Percentiles rank a stretch among this genome's conserved stretches.
Evolutionary conservation across 1,140 invertebrate genomes (phyloP).

Genomic region (Mya arenaria): DNA sequence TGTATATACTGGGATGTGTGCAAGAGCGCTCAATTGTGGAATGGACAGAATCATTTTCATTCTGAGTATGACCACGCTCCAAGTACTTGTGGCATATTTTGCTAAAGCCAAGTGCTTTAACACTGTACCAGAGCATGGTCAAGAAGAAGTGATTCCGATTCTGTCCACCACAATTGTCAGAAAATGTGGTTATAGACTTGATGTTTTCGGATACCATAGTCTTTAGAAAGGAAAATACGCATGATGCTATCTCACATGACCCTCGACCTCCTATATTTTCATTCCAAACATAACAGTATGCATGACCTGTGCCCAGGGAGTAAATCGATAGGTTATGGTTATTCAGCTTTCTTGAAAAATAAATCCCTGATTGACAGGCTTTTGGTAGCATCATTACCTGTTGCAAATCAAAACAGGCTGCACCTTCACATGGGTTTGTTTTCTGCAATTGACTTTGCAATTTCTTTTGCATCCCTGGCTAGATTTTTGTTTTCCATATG

Average conservation of each 20-base stretch:
- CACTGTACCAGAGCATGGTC: slow-evolving; percentile 12
- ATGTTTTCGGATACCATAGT: background rate
- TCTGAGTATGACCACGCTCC: slow-evolving; percentile 17
- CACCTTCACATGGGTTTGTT: background rate
- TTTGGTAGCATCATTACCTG: slow-evolving; percentile 21
- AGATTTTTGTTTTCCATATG: slow-evolving; percentile 40
- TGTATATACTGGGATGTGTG: slow-evolving; percentile 1
- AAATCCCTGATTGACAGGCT: background rate
- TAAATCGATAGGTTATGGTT: slow-evolving; percentile 12
- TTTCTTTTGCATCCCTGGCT: slow-evolving; percentile 6
- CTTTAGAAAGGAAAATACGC: slow-evolving; percentile 10
- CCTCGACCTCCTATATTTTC: background rate
- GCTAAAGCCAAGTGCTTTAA: slow-evolving; percentile 16
- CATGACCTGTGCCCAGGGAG: too few species aligned
- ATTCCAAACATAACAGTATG: slow-evolving; percentile 25
- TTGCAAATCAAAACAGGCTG: slow-evolving; percentile 31
- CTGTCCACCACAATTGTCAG: too few species aligned
- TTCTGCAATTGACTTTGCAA: slow-evolving; percentile 14
- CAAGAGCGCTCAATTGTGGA: background rate
- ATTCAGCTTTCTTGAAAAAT: slow-evolving; percentile 26
- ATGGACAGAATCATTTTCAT: slow-evolving; percentile 31
- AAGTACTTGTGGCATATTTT: slow-evolving; percentile 12
- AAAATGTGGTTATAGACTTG: too few species aligned
- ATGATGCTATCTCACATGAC: slow-evolving; percentile 22
- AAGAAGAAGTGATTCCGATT: slow-evolving; percentile 23